Evolutionary conservation across 2,888 invertebrate genomes (phyloP).

Genomic region (Scaptomyza tumidula): DNA sequence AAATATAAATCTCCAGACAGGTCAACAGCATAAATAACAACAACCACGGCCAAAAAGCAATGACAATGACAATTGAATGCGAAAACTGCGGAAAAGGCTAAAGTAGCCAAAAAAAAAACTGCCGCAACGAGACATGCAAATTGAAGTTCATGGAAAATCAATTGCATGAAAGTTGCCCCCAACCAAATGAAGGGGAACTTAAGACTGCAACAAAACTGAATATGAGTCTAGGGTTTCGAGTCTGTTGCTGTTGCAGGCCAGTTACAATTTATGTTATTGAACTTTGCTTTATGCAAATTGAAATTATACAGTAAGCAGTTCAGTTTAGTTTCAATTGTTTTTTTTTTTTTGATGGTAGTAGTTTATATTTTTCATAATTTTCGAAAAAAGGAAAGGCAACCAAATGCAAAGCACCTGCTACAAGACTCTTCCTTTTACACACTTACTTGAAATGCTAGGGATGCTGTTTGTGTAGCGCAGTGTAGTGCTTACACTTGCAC

Average conservation of each 20-base stretch:
- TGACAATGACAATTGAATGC: conserved; percentile 77
- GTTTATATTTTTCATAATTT: conserved; percentile 46
- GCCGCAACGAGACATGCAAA: conserved; percentile 47
- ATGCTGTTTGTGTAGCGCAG: background rate
- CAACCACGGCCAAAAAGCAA: conserved; percentile 48
- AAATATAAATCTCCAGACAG: conserved; percentile 66
- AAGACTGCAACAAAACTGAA: conserved; percentile 16
- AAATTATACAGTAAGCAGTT: conserved; percentile 33
- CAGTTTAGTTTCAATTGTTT: background rate
- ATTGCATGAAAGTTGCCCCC: conserved; percentile 70
- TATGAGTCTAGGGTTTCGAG: conserved; percentile 16
- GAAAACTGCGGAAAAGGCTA: conserved; percentile 74
- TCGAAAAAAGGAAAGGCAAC: conserved; percentile 28
- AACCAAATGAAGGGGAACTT: conserved; percentile 62
- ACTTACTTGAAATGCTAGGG: conserved; percentile 28
- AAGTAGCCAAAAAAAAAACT: conserved; percentile 24
- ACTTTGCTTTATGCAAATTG: conserved; percentile 69
- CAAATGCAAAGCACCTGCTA: background rate
- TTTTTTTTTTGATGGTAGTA: conserved; percentile 15
- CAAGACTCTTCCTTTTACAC: conserved; percentile 20
- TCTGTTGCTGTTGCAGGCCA: conserved; percentile 15
- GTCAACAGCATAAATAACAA: conserved; percentile 56
- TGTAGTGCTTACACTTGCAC: conserved; percentile 8
- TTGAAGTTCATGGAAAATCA: conserved; percentile 78
- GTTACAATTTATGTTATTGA: conserved; percentile 63